Base-by-base conservation (phyloP, 1,140 invertebrate species). In the Phenacoccus solenopsis region DNA sequence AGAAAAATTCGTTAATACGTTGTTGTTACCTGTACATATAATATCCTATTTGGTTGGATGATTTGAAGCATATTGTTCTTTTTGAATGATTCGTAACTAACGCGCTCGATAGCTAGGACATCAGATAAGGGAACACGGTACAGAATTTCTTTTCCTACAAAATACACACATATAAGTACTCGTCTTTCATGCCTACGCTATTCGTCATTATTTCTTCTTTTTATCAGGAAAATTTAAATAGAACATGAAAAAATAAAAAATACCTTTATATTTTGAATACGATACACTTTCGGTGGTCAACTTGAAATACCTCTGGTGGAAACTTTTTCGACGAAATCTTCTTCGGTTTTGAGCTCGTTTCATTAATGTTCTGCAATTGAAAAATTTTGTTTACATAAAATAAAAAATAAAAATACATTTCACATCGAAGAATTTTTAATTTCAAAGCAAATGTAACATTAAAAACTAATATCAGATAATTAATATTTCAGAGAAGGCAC, bases 11-110 rank as follows among this genome's bases (percentile, higher is more conserved):
- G n/a, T n/a, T n/a, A n/a, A n/a, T n/a, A n/a, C n/a, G n/a, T n/a
- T n/a, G n/a, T n/a, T n/a, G n/a, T 59, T 68, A 79, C 78, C 77
- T 84, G 83, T 22, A 84, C 78, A 72, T 84, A 84, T 7, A 84
- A 73, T n/a, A 81, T 80, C 71, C 75, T 71, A 49, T 81, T 72
- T 28, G 79, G 78, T 72, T 84, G 83, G n/a, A 84, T 78, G 9
- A 84, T 78, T 77, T 84, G 81, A 80, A 94, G 94, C 86, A 94
- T 94, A 80, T 94, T 94, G 81, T 92, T 93, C 85, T 91, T 90
- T 78, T 93, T 92, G 77, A 95, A 93, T 27, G 88, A 89, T 75
- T 87, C 84, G 77, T 91, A 89, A 69, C 88, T 84, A 72, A 91
- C 78, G 75, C 84, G 84, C 78, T 91, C 89, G 57, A 94, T 91